Conservation (phyloP, 2,113 vertebrate species). For the Acrocephalus arundinaceus region DNA sequence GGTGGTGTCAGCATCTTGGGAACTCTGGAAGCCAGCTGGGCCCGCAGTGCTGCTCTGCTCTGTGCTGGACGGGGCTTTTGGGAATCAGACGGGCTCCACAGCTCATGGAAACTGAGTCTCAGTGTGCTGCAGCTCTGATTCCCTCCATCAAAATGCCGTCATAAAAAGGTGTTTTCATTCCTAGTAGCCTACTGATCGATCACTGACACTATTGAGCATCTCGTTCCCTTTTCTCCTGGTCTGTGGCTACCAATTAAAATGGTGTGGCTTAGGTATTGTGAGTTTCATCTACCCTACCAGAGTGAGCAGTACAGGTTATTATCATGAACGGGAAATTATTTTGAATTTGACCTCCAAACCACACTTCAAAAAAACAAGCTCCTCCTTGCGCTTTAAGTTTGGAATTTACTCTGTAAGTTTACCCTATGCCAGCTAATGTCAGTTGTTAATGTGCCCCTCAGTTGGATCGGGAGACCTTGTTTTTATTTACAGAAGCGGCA, state of each 20-base stretch:
- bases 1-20: neutral
- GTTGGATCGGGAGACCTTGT: neutral
- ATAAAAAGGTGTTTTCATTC: neutral
- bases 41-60: neutral
- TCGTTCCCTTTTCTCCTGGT: neutral
- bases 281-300: neutral
- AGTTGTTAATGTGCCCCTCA: neutral
- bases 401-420: neutral
- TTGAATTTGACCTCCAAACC: neutral
- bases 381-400: neutral
- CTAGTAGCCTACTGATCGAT: accelerated
- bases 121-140: neutral
- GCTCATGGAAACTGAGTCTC: neutral
- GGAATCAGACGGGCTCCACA: neutral
- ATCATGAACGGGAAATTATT: neutral
- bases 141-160: neutral
- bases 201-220: neutral
- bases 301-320: neutral
- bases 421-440: neutral
- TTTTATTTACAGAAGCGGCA: neutral
- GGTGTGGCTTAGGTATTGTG: neutral
- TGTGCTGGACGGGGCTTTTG: neutral
- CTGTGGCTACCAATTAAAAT: neutral
- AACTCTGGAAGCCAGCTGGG: neutral
- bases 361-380: neutral